These are phyloP conservation scores for Carcinoscorpius rotundicauda DNA, from an alignment of 1,140 invertebrate genomes.

Conservation along the genomic window DNA sequence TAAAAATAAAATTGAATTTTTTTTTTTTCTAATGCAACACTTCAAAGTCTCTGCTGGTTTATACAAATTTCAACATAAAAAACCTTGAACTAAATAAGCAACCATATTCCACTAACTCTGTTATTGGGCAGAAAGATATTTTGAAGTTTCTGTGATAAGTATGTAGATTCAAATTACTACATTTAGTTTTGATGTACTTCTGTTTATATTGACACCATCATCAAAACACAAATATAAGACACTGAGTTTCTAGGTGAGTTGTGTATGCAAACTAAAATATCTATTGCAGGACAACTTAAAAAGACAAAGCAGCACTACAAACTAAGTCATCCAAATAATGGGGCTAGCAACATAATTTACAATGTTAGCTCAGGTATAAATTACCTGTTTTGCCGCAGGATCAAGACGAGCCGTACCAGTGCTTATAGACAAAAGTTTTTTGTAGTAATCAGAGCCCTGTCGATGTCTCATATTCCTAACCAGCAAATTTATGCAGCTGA, in stretches of 20 bases:
- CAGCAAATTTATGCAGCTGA: constrained; percentile 23
- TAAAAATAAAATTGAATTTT: too few species aligned
- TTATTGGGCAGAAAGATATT: too few species aligned
- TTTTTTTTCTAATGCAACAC: too few species aligned
- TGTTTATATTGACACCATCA: too few species aligned
- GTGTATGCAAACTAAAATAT: background rate
- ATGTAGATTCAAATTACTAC: too few species aligned
- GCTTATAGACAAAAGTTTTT: constrained; percentile 26
- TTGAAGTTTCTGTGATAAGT: too few species aligned
- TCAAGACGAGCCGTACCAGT: constrained; percentile 22
- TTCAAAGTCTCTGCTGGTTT: too few species aligned
- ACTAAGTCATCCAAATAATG: background rate
- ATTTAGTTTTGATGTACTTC: too few species aligned
- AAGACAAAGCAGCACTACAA: background rate
- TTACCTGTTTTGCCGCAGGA: constrained; percentile 29
- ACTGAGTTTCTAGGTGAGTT: background rate
- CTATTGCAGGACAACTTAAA: background rate
- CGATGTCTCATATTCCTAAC: constrained; percentile 23
- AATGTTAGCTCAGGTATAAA: background rate
- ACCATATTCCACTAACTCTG: too few species aligned
- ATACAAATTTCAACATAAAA: background rate
- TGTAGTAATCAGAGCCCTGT: constrained; percentile 29
- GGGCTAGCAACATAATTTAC: too few species aligned
- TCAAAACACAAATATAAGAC: background rate
- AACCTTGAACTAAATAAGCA: background rate